Evolutionary conservation across 2,888 invertebrate species (phyloP), one percentile per base, ranked within the genome.

Genomic region (Limulus polyphemus): DNA sequence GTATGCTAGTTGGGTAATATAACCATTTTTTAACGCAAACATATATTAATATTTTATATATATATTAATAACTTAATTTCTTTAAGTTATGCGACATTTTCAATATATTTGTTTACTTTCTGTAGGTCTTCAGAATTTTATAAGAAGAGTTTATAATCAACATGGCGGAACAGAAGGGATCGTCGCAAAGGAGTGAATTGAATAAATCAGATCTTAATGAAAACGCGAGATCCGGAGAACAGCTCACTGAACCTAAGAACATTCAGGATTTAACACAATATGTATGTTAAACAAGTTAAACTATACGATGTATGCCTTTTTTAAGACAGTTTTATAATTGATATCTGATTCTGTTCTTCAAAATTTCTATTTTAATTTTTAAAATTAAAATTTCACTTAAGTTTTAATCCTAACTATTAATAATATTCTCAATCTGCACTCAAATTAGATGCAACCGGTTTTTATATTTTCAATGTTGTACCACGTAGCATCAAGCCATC

Each of bases 251-350:
- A 60, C 65, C 65, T 10, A 65, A 65, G 58, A 65, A 62, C 17
- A 63, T 65, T 47, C 63, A 65, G 58, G 65, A 65, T 62, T 57
- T 65, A 14, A 63, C 65, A 13, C 65, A 65, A 65, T 65, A 65
- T 58, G 65, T 65, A 51, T 62, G 48, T 57, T 13, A 14, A 47
- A 11, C 4, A n/a, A 46, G 10, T 17, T 56, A 17, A 16, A 12
- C 11, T 52, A 17, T 17, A 11, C 11, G 17, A 12, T 14, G 17
- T 16, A 12, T 52, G 14, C 5, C 13, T 10, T n/a, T 13, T 50
- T 7, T n/a, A 50, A 52, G 17, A 13, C 16, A 11, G 11, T 52
- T 52, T 32, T 32, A 32, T 32, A 32, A 32, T 32, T 32, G 32
- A 32, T 32, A 32, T 32, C 7, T 32, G 3, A 32, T 32, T 32